Conservation (phyloP, 2,113 vertebrate species). For the Trachemys scripta region DNA sequence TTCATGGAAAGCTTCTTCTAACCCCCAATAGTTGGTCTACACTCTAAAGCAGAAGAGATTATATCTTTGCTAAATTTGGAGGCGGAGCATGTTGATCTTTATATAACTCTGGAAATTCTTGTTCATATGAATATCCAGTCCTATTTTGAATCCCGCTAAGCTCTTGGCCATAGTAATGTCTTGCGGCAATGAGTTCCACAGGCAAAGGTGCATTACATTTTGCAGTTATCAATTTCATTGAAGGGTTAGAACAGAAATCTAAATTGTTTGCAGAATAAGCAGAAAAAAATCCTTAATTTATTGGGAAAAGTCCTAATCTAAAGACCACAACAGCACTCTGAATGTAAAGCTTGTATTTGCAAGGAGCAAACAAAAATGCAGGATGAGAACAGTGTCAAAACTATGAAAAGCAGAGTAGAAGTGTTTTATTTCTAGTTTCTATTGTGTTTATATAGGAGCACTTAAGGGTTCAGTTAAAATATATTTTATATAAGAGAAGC, state of each 20-base stretch:
- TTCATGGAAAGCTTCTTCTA: background rate
- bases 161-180: background rate
- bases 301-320: no score
- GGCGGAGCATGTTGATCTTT: background rate
- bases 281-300: background rate
- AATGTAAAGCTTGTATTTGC: background rate
- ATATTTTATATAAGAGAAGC: background rate
- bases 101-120: background rate
- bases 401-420: background rate
- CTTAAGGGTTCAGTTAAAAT: background rate
- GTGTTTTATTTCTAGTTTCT: background rate
- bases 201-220: background rate
- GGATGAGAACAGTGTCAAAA: background rate
- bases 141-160: background rate
- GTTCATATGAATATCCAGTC: background rate
- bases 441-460: background rate
- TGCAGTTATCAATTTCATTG: background rate
- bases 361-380: background rate
- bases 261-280: background rate
- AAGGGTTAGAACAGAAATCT: background rate
- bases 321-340: no score
- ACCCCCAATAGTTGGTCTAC: background rate
- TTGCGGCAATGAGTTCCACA: background rate
- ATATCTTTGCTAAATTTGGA: background rate
- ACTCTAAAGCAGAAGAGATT: background rate